Base-by-base conservation (phyloP, 1,140 invertebrate genomes). In the Batillaria attramentaria region DNA sequence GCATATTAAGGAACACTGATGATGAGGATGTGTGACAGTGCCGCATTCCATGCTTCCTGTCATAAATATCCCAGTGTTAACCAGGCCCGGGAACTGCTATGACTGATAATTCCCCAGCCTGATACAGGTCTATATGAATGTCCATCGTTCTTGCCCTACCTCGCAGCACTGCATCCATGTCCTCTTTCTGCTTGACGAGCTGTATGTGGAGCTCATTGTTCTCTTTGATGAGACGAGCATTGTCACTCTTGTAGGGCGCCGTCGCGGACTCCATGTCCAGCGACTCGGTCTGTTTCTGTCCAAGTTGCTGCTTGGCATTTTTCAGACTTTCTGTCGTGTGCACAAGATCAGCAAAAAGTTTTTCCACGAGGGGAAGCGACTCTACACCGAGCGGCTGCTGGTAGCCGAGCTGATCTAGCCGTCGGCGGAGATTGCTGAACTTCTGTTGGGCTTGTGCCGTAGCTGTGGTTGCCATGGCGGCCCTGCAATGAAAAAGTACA, bases 301-400 rank as follows among this genome's bases (percentile, higher is more conserved):
- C 80, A 41, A 84, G 72, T 50, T 87, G 84, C 65, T 89, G 77
- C 92, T 96, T 96, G 84, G 95, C 95, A 90, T 95, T 94, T 85
- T 95, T 94, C 41, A 96, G 90, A 87, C 94, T 95, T 73, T 94
- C 93, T 39, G 95, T 96, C 31, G 95, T 96, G 87, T 95, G 93
- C 74, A 96, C 90, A 70, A 96, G 92, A 91, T 96, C 95, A 73
- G 93, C 93, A 77, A 95, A 88, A 78, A 96, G 89, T 88, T 93
- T 93, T 91, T 96, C 94, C 80, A 96, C 94, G 76, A 96, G 90
- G 62, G 94, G 94, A 41, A 96, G 89, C 81, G 94, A 93, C 83
- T 96, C 95, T 33, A 94, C 86, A 10, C 93, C 93, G 66, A 96
- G 91, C n/a, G 92, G 89, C 88, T 95, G 94, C 77, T 92, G 93